Evolutionary conservation across 2,888 invertebrate genomes (phyloP), one percentile per base, ranked within the genome.

Genomic region (Galerucella nymphaeae): DNA sequence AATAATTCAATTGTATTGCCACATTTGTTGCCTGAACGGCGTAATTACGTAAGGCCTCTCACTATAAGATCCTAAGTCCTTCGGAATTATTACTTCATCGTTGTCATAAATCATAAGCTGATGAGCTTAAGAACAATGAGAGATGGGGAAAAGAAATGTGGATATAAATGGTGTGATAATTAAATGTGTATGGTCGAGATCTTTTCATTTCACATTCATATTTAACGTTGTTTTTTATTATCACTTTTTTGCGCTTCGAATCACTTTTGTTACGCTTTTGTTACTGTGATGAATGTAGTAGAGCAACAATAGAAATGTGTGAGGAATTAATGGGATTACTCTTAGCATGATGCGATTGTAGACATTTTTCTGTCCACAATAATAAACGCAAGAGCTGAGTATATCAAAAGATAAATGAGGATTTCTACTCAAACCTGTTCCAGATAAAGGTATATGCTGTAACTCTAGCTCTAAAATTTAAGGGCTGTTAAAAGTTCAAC

Each of bases 61-160:
- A 63, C 70, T 73, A 63, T 72, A 66, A 71, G 23, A 69, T 69
- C 69, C 74, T 67, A 59, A 62, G 42, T 42, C 55, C 71, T 66
- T 70, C 66, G 74, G 76, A 77, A 77, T 80, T 80, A 77, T 78
- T 76, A 79, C 79, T 77, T 77, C 75, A 77, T 67, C 76, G 72
- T 48, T 57, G 71, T 72, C 72, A 77, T 79, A 77, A 77, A 77
- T 79, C 79, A 79, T 75, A 76, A 74, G 71, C 69, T 68, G 73
- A 72, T 72, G 72, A 74, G 73, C 63, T 71, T 42, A 53, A 67
- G 73, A 63, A 73, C 70, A 73, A 71, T 71, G 57, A 55, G 68
- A 23, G 69, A 58, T 45, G 67, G 30, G 65, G 61, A 66, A 74
- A 66, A 69, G 61, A 69, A 65, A 58, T 63, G 61, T 66, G 63